Conservation (phyloP, 1,140 invertebrate genomes). For the Zophobas atratus region DNA sequence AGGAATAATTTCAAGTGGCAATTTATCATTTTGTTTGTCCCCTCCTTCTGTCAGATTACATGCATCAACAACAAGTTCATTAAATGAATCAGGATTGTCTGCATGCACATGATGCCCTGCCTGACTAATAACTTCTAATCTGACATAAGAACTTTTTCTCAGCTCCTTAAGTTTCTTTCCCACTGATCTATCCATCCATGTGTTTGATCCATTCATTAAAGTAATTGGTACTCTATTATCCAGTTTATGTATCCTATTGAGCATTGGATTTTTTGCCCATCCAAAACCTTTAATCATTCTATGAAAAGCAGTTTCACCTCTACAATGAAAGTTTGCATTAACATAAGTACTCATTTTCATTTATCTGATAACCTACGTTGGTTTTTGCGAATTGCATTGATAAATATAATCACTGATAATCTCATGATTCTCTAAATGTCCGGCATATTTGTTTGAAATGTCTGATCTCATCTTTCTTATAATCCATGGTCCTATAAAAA, state of each 20-base stretch:
- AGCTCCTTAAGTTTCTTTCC: slow-evolving; percentile 83
- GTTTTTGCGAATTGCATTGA: slow-evolving; percentile 95
- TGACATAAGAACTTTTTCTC: slow-evolving; percentile 78
- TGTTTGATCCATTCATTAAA: slow-evolving; percentile 91
- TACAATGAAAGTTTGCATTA: slow-evolving; percentile 66
- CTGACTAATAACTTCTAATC: slow-evolving; percentile 18
- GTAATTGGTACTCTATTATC: slow-evolving; percentile 86
- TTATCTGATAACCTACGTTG: slow-evolving; percentile 75
- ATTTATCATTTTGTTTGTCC: not conserved
- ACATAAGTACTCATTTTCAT: not conserved
- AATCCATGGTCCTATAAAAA: slow-evolving; percentile 82
- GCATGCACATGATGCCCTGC: slow-evolving; percentile 98
- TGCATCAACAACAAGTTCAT: slow-evolving; percentile 84
- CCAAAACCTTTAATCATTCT: slow-evolving; percentile 91
- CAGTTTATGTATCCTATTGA: slow-evolving; percentile 83
- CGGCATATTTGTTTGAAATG: slow-evolving; percentile 86
- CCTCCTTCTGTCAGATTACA: slow-evolving; percentile 74
- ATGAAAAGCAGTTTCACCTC: slow-evolving; percentile 96
- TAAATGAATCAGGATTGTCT: slow-evolving; percentile 91
- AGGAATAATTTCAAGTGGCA: slow-evolving; percentile 6
- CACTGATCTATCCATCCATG: slow-evolving; percentile 91
- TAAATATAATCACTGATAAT: slow-evolving; percentile 95
- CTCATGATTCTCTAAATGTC: slow-evolving; percentile 78
- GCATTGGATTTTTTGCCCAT: slow-evolving; percentile 97
- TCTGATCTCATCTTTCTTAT: slow-evolving; percentile 90